These are phyloP conservation scores for Sminthopsis crassicaudata DNA, from an alignment of 2,113 vertebrate species.

Conservation along the genomic window DNA sequence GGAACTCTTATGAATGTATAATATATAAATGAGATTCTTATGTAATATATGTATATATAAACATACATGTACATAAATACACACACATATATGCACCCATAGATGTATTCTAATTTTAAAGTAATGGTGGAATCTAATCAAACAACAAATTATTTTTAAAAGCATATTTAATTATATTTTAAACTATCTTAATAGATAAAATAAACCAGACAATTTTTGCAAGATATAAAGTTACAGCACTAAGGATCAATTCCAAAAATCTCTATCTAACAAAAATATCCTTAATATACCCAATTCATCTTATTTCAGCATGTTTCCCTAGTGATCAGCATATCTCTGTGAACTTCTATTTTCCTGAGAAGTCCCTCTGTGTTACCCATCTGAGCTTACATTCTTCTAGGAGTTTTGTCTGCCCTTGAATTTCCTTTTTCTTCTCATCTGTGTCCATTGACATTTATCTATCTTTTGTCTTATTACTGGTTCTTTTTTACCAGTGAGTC, in stretches of 20 bases:
- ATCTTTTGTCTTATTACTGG: constrained; percentile 31
- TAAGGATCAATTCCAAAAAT: background rate
- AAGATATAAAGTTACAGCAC: background rate
- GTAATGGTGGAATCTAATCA: background rate
- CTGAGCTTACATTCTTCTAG: background rate
- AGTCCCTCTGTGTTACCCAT: background rate
- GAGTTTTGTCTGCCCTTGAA: background rate
- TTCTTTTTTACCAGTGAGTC: constrained; percentile 48
- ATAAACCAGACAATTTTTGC: background rate
- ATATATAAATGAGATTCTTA: background rate
- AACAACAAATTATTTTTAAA: background rate
- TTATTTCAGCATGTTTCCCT: background rate
- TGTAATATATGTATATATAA: background rate
- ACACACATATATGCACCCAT: no score
- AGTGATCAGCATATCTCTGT: background rate
- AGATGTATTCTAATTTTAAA: background rate
- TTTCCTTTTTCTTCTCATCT: constrained; percentile 13
- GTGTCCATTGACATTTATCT: constrained; percentile 22
- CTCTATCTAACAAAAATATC: background rate
- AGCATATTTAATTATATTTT: background rate
- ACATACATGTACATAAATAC: no score
- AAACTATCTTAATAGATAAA: background rate
- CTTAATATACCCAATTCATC: background rate
- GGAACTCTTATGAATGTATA: background rate
- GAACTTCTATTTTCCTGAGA: background rate